Evolutionary conservation across 1,140 invertebrate genomes (phyloP), one percentile per base, ranked within the genome.

Genomic region (Dendrolimus kikuchii): DNA sequence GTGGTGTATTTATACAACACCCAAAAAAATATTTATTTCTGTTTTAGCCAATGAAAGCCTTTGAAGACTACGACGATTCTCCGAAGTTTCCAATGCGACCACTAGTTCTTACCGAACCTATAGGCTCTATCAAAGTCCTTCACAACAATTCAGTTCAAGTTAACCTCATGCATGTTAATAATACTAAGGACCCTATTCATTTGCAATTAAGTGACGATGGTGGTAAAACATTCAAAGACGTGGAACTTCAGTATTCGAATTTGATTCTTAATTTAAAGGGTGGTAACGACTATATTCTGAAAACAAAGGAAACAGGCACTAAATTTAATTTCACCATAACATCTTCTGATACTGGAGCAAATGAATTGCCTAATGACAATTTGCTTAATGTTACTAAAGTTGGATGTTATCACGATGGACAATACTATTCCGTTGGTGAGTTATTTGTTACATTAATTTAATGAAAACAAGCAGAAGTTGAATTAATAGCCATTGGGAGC

Each of bases 71-170:
- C 7, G 60, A 71, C 5, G 59, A 60, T 10, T 23, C 23, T 23
- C 23, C 40, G 37, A 53, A 56, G 3, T 57, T 51, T 40, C 62
- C 72, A 47, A 60, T 60, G 10, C 71, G 79, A 39, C 81, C 81
- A 4, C 48, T 84, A 7, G 81, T 84, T 2, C 53, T 87, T 36
- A 38, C 64, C 7, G 86, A 88, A 69, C 85, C 87, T 2, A 87
- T 88, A 6, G 76, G 75, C 6, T 84, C 84, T 4, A 75, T 87
- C 8, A 82, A 77, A 62, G 78, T 84, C 2, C 64, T 88, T 2
- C 77, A 82, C 49, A 88, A 88, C 47, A 86, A 87, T 48, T 85
- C 72, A 7, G 78, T 86, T 0, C 81, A 86, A 81, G 81, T 88
- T 0, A 76, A 81, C 57, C 54, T 88, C 2, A 81, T 78, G 50